Conservation (phyloP, 2,888 invertebrate genomes). For the Heliothis peltigera region DNA sequence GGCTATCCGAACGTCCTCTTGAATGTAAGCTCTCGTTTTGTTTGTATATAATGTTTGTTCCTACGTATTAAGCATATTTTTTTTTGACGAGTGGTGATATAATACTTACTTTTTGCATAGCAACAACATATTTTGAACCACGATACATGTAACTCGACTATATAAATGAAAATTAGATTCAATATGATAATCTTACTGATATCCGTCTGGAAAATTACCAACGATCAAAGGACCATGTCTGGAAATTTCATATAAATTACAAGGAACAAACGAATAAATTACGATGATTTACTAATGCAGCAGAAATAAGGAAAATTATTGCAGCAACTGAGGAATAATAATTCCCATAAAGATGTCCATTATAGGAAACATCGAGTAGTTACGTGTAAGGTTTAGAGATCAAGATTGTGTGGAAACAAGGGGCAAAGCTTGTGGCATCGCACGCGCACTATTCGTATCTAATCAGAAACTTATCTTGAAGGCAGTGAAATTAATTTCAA, state of each 20-base stretch:
- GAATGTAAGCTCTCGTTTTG: constrained; percentile 39
- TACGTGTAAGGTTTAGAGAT: constrained; percentile 49
- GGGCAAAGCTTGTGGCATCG: constrained; percentile 8
- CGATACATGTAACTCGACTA: background rate
- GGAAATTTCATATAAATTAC: background rate
- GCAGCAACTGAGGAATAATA: constrained; percentile 20
- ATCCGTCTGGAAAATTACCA: background rate
- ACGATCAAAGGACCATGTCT: background rate
- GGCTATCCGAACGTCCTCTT: constrained; percentile 68
- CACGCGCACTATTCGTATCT: constrained; percentile 18
- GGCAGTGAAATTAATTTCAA: background rate
- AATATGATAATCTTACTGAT: background rate
- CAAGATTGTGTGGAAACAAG: constrained; percentile 39
- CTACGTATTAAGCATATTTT: no score
- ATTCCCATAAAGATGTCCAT: constrained; percentile 38
- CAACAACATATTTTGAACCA: background rate
- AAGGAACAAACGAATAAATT: constrained; percentile 34
- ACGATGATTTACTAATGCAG: constrained; percentile 22
- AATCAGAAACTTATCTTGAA: constrained; percentile 5
- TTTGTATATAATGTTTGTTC: constrained; percentile 23
- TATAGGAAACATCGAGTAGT: constrained; percentile 28
- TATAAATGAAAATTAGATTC: background rate
- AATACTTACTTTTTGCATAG: background rate
- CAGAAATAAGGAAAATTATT: constrained; percentile 37
- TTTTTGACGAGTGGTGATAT: background rate